Evolutionary conservation across 2,797 vertebrate genomes (phyloP), one percentile per base, ranked within the genome.

Genomic region (Anas acuta): DNA sequence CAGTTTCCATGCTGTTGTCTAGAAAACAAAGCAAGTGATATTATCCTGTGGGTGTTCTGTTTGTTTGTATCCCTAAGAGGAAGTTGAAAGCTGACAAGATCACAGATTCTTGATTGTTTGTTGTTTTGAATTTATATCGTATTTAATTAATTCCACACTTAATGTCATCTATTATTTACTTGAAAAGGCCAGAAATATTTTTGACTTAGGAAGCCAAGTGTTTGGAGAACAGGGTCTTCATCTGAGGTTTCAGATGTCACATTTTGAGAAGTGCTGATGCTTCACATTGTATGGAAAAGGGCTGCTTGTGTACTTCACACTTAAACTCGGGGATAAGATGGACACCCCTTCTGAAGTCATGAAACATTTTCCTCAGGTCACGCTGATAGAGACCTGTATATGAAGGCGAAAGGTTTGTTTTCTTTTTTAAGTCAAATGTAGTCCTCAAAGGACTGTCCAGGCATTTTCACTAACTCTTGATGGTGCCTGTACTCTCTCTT

Each of bases 91-190:
- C 47, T 82, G 67, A 73, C 23, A 56, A 67, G 60, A 82, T 94
- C 70, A 93, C 43, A 30, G 74, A 70, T 89, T 92, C 76, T 90
- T 88, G 62, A 62, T 73, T 90, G 30, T 83, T 87, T 80, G 39
- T 62, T 84, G 61, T 85, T 81, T 65, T 89, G 86, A 84, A 76
- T 92, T 92, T 95, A 77, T 93, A 39, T 81, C 83, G 61, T 90
- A 26, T 90, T 88, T 89, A 82, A 93, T 94, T 95, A 95, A 64
- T 82, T 35, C n/a, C 41, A 35, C 57, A 37, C 37, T 72, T 86
- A 70, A 11, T 80, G 61, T 76, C 62, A 81, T 88, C 80, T 16
- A 3, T 91, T 91, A 81, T 56, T 92, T 51, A 75, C 51, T 67
- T 81, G 83, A 84, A 91, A 88, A 64, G 54, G 30, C n/a, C 33